phyloP scores from a whole-genome alignment of 2,113 vertebrate species.

The Colistium nudipinnis region DNA sequence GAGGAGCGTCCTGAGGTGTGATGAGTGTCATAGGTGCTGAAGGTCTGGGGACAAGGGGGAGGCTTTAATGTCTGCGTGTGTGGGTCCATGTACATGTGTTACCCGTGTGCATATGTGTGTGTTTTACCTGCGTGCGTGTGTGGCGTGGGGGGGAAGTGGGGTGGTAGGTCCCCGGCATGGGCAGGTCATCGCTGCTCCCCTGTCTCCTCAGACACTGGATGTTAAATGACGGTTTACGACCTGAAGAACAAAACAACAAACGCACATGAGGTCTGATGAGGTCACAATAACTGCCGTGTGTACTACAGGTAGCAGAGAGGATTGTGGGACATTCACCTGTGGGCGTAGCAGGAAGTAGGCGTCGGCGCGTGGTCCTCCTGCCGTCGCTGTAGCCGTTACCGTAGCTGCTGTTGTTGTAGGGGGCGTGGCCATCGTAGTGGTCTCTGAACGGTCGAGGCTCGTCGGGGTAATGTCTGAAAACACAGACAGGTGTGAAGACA shows the following conservation, averaged over 20 bases:
- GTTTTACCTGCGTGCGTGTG: conserved; percentile 73
- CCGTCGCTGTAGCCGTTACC: conserved; percentile 66
- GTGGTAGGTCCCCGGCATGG: conserved; percentile 91
- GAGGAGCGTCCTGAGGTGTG: conserved; percentile 61
- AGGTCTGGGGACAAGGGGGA: conserved; percentile 23
- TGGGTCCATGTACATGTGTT: not conserved
- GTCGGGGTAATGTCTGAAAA: conserved; percentile 60
- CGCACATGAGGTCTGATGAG: not conserved
- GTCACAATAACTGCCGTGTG: not conserved
- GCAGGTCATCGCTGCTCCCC: conserved; percentile 89
- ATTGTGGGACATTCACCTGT: conserved; percentile 71
- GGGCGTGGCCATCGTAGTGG: conserved; percentile 52
- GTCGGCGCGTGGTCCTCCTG: conserved; percentile 76
- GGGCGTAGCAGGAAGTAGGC: conserved; percentile 88
- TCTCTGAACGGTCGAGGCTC: conserved; percentile 65
- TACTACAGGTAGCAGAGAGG: not conserved
- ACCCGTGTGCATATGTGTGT: not conserved
- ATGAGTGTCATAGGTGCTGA: conserved; percentile 72
- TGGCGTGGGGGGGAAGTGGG: conserved; percentile 78
- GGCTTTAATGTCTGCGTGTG: not conserved
- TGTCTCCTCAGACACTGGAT: conserved; percentile 92
- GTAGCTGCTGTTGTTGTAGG: conserved; percentile 55
- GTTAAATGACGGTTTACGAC: conserved; percentile 87
- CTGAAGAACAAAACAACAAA: conserved; percentile 63
- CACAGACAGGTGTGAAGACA: not conserved